Evolutionary conservation across 1,140 invertebrate species (phyloP).

Genomic region (Drosophila athabasca): DNA sequence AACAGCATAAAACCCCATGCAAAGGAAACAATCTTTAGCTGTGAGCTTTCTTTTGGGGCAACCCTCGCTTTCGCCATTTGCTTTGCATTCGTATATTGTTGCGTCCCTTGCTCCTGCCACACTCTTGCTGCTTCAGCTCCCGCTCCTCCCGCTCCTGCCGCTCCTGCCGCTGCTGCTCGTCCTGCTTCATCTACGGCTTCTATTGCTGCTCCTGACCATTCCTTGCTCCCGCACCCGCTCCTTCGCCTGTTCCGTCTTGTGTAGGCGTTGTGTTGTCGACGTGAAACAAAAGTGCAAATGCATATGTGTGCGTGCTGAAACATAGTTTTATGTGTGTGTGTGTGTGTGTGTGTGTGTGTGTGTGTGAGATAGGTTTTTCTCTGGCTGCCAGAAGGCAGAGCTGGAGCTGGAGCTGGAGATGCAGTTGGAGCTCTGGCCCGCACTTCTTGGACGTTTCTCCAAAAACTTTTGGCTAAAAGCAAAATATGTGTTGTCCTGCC

Average conservation of each 20-base stretch:
- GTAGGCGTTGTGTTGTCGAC: constrained; percentile 51
- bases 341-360: constrained; percentile 7
- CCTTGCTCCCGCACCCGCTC: neutral
- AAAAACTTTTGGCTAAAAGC: constrained; percentile 42
- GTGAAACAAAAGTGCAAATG: constrained; percentile 63
- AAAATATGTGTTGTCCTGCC: constrained; percentile 61
- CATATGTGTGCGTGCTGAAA: constrained; percentile 13
- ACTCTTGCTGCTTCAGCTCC: neutral
- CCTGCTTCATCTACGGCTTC: neutral
- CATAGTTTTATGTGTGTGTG: constrained; percentile 1
- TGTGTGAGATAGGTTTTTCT: neutral
- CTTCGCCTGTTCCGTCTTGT: constrained; percentile 9
- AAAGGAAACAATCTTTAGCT: too few species aligned
- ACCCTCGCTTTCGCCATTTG: constrained; percentile 32
- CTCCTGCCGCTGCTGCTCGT: neutral
- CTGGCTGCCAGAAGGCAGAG: constrained; percentile 13
- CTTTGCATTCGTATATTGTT: constrained; percentile 26
- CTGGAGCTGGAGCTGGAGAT: too few species aligned
- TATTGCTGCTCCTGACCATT: too few species aligned
- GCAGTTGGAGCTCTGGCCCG: neutral
- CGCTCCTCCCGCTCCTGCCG: neutral
- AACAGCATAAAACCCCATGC: too few species aligned
- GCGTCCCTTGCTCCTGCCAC: neutral
- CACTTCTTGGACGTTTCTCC: constrained; percentile 34
- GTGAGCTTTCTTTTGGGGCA: neutral